phyloP scores from a whole-genome alignment of 2,888 invertebrate species.

The Chrysolina oricalcia region DNA sequence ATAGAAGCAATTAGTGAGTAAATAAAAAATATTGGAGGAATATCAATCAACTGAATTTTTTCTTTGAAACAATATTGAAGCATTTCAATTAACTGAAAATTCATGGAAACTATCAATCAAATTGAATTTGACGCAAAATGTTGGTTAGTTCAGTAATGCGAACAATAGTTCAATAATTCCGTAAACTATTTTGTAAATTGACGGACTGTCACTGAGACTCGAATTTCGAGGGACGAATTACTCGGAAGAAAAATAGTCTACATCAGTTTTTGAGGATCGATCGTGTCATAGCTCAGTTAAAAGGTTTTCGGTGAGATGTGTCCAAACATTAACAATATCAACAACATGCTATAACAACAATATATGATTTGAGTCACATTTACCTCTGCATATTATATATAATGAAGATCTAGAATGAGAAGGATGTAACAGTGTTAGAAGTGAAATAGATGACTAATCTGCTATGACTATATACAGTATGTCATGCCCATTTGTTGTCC shows the following conservation, averaged over 20 bases:
- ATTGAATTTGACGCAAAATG: no score
- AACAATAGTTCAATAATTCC: no score
- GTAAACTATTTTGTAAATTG: background rate
- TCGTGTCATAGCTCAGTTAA: slow-evolving; percentile 54
- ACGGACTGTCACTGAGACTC: background rate
- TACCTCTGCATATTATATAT: slow-evolving; percentile 63
- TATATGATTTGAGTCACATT: slow-evolving; percentile 68
- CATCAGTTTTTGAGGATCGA: slow-evolving; percentile 18
- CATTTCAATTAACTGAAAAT: no score
- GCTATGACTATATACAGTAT: slow-evolving; percentile 66
- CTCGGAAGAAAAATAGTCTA: background rate
- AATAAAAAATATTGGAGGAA: no score
- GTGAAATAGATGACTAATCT: slow-evolving; percentile 63
- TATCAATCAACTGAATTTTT: no score
- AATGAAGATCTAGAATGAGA: slow-evolving; percentile 60
- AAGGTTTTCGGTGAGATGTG: slow-evolving; percentile 49
- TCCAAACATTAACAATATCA: slow-evolving; percentile 72
- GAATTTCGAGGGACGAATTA: background rate
- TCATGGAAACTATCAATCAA: no score
- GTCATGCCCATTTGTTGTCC: slow-evolving; percentile 42
- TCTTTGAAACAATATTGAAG: no score
- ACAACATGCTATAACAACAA: slow-evolving; percentile 73
- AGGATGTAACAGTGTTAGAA: slow-evolving; percentile 64
- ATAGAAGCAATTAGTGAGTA: background rate
- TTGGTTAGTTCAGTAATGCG: no score